Evolutionary conservation across 2,888 invertebrate species (phyloP).

Genomic region (Brenthis ino): DNA sequence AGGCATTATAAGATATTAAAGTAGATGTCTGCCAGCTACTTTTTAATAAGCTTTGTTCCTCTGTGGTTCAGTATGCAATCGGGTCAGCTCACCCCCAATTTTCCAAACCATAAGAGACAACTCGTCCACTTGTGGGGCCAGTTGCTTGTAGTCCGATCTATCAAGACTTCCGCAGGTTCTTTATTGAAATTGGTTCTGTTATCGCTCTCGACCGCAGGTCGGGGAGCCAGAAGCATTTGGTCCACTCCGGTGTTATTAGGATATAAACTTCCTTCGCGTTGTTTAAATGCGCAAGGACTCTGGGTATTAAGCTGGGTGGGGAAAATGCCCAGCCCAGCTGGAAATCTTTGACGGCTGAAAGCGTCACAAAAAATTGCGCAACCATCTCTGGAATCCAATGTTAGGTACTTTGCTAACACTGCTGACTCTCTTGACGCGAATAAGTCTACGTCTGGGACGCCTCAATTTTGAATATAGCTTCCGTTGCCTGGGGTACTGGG

Average conservation of each 20-base stretch:
- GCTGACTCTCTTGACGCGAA: slow-evolving; percentile 32
- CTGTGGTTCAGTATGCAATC: too few species aligned
- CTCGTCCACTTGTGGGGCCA: too few species aligned
- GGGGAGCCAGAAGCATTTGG: slow-evolving; percentile 38
- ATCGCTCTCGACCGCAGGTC: slow-evolving; percentile 40
- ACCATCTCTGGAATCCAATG: slow-evolving; percentile 17
- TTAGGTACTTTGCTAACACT: slow-evolving; percentile 27
- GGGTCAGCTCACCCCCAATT: too few species aligned
- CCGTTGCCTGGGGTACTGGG: too few species aligned
- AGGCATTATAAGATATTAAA: too few species aligned
- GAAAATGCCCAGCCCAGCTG: slow-evolving; percentile 47
- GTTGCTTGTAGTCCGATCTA: too few species aligned
- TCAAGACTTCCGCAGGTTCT: too few species aligned
- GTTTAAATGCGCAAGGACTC: slow-evolving; percentile 34
- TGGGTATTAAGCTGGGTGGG: slow-evolving; percentile 45
- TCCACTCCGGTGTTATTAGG: slow-evolving; percentile 34
- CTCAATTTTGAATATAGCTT: slow-evolving; percentile 17
- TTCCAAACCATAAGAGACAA: too few species aligned
- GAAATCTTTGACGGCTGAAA: slow-evolving; percentile 42
- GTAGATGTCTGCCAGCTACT: too few species aligned
- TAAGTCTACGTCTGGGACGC: slow-evolving; percentile 36
- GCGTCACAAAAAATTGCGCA: slow-evolving; percentile 36
- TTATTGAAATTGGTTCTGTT: too few species aligned
- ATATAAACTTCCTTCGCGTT: slow-evolving; percentile 20
- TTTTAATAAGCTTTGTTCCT: too few species aligned